phyloP scores from a whole-genome alignment of 64 coral and sea anemone genomes.

The Dendrophyllia cribrosa region DNA sequence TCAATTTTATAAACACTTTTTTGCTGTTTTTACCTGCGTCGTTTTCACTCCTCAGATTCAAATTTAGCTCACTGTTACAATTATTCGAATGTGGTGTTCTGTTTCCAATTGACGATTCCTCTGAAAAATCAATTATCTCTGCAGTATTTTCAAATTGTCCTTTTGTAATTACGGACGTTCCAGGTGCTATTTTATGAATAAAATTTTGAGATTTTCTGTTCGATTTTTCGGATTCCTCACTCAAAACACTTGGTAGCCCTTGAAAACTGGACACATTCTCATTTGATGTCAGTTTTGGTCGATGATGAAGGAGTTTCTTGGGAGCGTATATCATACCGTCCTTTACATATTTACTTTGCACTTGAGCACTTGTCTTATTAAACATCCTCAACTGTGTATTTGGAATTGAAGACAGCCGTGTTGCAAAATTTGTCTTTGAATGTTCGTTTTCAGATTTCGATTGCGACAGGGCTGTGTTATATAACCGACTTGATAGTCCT shows the following conservation, averaged over 20 bases:
- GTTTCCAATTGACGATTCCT: neutral
- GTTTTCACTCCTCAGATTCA: neutral
- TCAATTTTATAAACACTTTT: neutral
- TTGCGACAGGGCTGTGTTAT: no score
- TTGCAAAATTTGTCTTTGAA: neutral
- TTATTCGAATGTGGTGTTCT: neutral
- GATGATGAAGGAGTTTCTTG: neutral
- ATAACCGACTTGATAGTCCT: neutral
- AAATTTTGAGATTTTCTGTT: neutral
- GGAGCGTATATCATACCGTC: neutral
- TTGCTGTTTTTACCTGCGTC: neutral
- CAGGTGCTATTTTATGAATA: neutral
- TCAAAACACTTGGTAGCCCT: neutral
- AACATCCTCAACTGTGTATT: neutral
- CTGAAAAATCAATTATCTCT: neutral
- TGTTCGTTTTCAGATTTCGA: neutral
- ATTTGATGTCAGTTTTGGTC: neutral
- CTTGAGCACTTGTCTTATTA: constrained; percentile 29
- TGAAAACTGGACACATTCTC: neutral
- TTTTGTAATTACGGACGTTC: neutral
- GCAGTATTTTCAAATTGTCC: neutral
- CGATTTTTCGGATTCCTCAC: neutral
- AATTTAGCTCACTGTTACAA: neutral
- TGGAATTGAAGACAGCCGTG: neutral
- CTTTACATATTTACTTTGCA: neutral